Evolutionary conservation across 2,797 vertebrate species (phyloP).

Genomic region (Eidolon dupreanum): DNA sequence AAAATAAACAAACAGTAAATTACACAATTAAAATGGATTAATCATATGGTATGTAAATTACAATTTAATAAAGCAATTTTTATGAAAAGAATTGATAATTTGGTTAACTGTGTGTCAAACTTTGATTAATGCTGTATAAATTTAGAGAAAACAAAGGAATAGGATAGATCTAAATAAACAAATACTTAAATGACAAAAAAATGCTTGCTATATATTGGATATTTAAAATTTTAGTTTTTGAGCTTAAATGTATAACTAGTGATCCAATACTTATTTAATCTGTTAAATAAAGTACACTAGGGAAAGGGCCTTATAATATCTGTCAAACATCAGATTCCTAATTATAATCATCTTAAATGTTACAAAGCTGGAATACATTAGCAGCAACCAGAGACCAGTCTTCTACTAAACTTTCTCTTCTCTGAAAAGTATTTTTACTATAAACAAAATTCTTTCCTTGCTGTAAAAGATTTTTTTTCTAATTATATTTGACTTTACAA

Average conservation of each 20-base stretch:
- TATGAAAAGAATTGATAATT: neutral
- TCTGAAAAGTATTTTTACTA: neutral
- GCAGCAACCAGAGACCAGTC: neutral
- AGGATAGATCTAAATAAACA: neutral
- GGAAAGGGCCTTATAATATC: neutral
- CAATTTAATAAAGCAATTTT: neutral
- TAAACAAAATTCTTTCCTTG: neutral
- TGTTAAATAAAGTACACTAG: neutral
- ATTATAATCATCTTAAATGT: neutral
- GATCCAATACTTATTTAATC: neutral
- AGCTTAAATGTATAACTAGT: neutral
- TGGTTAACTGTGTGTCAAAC: neutral
- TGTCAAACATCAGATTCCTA: conserved; percentile 22
- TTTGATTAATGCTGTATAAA: neutral
- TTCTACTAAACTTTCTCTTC: neutral
- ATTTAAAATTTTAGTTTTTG: neutral
- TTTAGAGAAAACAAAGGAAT: neutral
- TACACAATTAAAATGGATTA: neutral
- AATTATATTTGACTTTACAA: neutral
- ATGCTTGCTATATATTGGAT: neutral
- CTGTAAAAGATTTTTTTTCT: too few species aligned
- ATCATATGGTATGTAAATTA: neutral
- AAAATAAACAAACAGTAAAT: neutral
- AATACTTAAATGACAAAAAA: neutral
- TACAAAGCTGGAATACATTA: neutral